Evolutionary conservation across 2,888 invertebrate genomes (phyloP), one percentile per base, ranked within the genome.

Genomic region (Neocrepidodera transversa): DNA sequence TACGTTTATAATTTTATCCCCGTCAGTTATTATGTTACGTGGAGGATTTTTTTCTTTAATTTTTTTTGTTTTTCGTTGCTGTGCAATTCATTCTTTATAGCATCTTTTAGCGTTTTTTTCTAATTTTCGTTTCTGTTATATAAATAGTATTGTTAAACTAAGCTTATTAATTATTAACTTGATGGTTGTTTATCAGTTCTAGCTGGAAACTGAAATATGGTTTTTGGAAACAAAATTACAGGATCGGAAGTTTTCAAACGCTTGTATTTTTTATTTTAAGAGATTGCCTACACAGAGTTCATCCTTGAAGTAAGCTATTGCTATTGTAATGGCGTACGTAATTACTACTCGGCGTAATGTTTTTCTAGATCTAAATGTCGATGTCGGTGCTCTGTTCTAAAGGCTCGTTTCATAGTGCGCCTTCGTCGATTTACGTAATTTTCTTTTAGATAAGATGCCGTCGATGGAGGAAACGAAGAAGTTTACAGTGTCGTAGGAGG

Each of bases 341-440:
- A 65, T 65, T 62, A 56, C 49, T 35, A 56, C 23, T 30, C 32
- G 32, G 2, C 26, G 16, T 28, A 55, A 55, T 48, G n/a, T n/a
- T n/a, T n/a, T n/a, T n/a, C n/a, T n/a, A n/a, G n/a, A 38, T 48
- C 43, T 56, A 56, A 56, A 56, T 56, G 56, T 56, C 56, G 56
- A 17, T 40, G 18, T 56, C 56, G 56, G 23, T 40, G 18, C 42
- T 42, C 42, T 42, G 14, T 48, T 42, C 40, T 56, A 38, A 40
- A 56, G 55, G 48, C 18, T 36, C 38, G 53, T 54, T 35, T 36
- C 8, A 11, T 43, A n/a, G 45, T 47, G 55, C 55, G 40, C 55
- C 40, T 40, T 28, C 40, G 20, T 14, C 36, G 47, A 47, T 32
- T 59, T 53, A 53, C 48, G 49, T 59, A 59, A 59, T 59, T 32